phyloP scores from a whole-genome alignment of 2,888 invertebrate species.

The Scaptomyza flava region DNA sequence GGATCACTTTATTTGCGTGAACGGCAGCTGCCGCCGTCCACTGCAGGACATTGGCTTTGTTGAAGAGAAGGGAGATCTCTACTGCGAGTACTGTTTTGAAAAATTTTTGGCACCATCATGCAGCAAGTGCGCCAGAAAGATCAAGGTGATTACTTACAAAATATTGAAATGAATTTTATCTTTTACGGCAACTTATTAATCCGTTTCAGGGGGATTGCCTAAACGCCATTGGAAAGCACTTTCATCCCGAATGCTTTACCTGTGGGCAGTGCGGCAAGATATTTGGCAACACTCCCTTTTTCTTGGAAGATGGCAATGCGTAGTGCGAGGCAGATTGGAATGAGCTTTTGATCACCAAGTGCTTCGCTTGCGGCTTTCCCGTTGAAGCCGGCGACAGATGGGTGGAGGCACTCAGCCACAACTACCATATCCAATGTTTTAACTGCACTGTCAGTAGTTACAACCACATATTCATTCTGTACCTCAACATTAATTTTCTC shows the following conservation, averaged over 20 bases:
- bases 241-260: constrained; percentile 98
- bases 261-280: constrained; percentile 97
- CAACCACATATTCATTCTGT: not conserved
- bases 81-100: constrained; percentile 99
- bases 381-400: constrained; percentile 99
- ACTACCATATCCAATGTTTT: constrained; percentile 99
- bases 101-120: constrained; percentile 98
- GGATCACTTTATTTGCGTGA: constrained; percentile 98
- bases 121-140: constrained; percentile 96
- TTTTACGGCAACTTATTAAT: not conserved
- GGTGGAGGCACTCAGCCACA: constrained; percentile 99
- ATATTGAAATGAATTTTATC: not conserved
- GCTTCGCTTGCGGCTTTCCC: constrained; percentile 98
- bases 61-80: constrained; percentile 97
- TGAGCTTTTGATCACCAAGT: constrained; percentile 99
- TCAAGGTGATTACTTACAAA: constrained; percentile 90
- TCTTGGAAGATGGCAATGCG: constrained; percentile 97
- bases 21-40: constrained; percentile 93
- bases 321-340: constrained; percentile 99
- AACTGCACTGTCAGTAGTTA: constrained; percentile 96
- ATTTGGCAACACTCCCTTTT: constrained; percentile 98
- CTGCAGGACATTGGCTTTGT: constrained; percentile 98
- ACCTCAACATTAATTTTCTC: not conserved
- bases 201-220: constrained; percentile 89
- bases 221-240: constrained; percentile 98